A percentile compares a stretch with the other conserved stretches of the same genome.
Conservation (phyloP, 2,888 invertebrate species). For the Lochmaea capreae region DNA sequence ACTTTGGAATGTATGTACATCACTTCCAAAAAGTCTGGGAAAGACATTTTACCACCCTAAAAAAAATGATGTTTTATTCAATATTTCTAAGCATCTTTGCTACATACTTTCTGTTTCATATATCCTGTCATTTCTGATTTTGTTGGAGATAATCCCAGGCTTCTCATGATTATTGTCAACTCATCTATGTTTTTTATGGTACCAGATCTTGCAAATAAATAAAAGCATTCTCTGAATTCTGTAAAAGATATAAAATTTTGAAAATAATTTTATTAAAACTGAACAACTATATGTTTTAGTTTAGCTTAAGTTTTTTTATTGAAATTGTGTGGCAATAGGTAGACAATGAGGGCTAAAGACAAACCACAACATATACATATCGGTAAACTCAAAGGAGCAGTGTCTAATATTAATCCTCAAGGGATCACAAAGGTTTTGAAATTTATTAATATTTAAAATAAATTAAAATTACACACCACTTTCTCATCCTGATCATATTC, state of each 20-base stretch:
- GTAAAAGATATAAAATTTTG: slow-evolving; percentile 56
- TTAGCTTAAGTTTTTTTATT: too few species aligned
- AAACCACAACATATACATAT: too few species aligned
- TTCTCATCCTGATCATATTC: too few species aligned
- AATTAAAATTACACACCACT: too few species aligned
- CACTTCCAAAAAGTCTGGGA: slow-evolving; percentile 94
- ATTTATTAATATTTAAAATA: too few species aligned
- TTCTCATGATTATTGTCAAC: slow-evolving; percentile 93
- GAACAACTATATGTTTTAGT: too few species aligned
- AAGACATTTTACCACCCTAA: slow-evolving; percentile 89
- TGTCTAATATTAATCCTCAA: too few species aligned
- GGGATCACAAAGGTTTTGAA: too few species aligned
- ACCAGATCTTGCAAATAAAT: slow-evolving; percentile 90
- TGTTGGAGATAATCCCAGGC: slow-evolving; percentile 93
- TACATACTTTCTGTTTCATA: slow-evolving; percentile 72
- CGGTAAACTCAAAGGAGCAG: too few species aligned
- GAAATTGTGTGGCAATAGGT: too few species aligned
- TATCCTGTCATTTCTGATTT: slow-evolving; percentile 89
- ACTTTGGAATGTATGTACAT: slow-evolving; percentile 92
- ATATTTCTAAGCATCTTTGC: not conserved
- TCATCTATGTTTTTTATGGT: slow-evolving; percentile 91
- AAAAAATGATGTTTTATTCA: slow-evolving; percentile 35
- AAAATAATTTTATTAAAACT: not conserved
- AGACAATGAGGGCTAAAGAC: too few species aligned
- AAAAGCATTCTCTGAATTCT: slow-evolving; percentile 98